Evolutionary conservation across 53 echinoderm and acorn worm genomes (phyloP), one percentile per base, ranked within the genome.

Genomic region (Apostichopus leukothele): DNA sequence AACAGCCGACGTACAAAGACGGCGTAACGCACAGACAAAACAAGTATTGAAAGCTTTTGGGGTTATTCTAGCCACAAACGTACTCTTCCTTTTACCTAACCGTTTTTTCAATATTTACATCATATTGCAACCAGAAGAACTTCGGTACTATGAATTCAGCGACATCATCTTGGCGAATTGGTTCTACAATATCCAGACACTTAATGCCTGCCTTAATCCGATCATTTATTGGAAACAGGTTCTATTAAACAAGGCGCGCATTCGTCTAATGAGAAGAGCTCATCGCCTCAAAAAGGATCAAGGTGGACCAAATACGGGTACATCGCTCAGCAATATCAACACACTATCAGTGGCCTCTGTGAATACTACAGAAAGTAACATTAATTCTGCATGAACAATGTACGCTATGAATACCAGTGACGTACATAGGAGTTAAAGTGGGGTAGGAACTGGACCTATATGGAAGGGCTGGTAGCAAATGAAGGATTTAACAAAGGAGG

Each of bases 151-250:
- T 7, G 6, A 50, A 3, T 16, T 79, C 1, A 53, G 53, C 4
- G 51, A 79, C 51, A 18, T 79, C 19, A 79, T 51, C 53, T 13
- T 79, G 8, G 50, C 51, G 19, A 79, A 79, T 18, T 79, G 51
- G 79, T n/a, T 79, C 3, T 79, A 79, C 52, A 79, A 79, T 51
- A 53, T 53, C 18, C 79, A 79, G 18, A 79, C 79, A 5, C 53
- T 79, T 10, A 79, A 79, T 53, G 7, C 54, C 12, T 79, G 79
- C n/a, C 1, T 79, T 5, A 79, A 79, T 53, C 79, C 79, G 5
- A 14, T 79, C 9, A 79, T 79, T 51, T 52, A 52, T 11, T 79
- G 79, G 79, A 18, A 79, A 9, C 79, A 79, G 53, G 19, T 79
- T 79, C 20, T 79, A 52, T 51, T 79, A 13, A 79, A 79, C 16